Percentiles rank a stretch among this genome's conserved stretches.
Conservation (phyloP, 2,113 vertebrate genomes). For the Cranoglanis bouderius region DNA sequence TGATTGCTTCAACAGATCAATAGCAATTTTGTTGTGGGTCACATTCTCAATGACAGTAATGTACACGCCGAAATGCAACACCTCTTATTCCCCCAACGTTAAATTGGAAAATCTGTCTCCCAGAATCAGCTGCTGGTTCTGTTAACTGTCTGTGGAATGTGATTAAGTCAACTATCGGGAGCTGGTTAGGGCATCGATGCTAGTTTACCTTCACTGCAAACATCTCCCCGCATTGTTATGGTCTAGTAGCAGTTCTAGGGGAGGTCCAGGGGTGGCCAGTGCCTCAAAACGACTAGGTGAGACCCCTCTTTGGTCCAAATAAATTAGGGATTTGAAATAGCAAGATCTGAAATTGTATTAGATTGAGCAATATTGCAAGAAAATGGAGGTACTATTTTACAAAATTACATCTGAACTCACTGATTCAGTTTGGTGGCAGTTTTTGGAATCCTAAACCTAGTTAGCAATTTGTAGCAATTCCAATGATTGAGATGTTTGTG, state of each 20-base stretch:
- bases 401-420: background rate
- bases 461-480: background rate
- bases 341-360: background rate
- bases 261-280: background rate
- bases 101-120: slow-evolving; percentile 55
- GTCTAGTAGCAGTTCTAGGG: background rate
- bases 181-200: background rate
- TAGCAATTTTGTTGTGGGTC: slow-evolving; percentile 68
- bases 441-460: background rate
- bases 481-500: background rate
- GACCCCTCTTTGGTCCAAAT: background rate
- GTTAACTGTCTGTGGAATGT: slow-evolving; percentile 40
- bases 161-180: slow-evolving; percentile 39
- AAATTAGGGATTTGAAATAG: background rate
- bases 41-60: slow-evolving; percentile 68
- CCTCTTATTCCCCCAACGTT: slow-evolving; percentile 50
- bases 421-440: background rate
- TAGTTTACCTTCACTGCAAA: slow-evolving; percentile 28
- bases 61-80: slow-evolving; percentile 59
- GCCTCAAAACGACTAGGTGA: background rate
- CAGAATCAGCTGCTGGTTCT: slow-evolving; percentile 42
- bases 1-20: slow-evolving; percentile 62
- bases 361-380: background rate
- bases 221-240: background rate
- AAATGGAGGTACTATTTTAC: background rate